A percentile compares a stretch with the other conserved stretches of the same genome.
Evolutionary conservation across 2,113 vertebrate genomes (phyloP).

Genomic region (Serinus canaria): DNA sequence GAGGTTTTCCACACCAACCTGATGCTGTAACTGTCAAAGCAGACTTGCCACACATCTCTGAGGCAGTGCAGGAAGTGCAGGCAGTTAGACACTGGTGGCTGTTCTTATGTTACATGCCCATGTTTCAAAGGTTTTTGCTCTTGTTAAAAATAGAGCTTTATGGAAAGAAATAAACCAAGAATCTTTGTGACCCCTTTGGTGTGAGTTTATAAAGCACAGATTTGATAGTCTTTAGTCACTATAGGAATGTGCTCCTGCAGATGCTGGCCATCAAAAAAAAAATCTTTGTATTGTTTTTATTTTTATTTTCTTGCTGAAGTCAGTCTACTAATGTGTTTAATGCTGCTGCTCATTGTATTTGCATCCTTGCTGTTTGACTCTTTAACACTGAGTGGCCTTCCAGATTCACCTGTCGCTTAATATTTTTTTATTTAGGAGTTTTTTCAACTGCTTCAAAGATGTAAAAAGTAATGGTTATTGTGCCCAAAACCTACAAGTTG

Average conservation of each 20-base stretch:
- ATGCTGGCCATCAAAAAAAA: not conserved
- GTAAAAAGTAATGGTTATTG: not conserved
- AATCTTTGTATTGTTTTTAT: not conserved
- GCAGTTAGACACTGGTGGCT: not conserved
- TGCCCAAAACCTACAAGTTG: not conserved
- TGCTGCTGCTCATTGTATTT: not conserved
- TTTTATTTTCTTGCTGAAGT: conserved; percentile 1
- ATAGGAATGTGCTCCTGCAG: not conserved
- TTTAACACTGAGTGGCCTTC: not conserved
- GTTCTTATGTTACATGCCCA: accelerated
- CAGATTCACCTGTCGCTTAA: not conserved
- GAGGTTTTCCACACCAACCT: not conserved
- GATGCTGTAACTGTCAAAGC: not conserved
- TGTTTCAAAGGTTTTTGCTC: not conserved
- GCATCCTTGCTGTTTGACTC: not conserved
- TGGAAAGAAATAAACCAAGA: not conserved
- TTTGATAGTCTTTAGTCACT: not conserved
- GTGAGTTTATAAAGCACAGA: not conserved
- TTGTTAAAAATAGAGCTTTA: not conserved
- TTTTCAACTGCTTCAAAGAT: not conserved
- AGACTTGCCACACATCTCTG: not conserved
- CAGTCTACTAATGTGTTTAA: not conserved
- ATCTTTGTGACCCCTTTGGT: not conserved
- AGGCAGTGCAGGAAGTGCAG: not conserved
- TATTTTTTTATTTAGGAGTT: not conserved